phyloP scores from a whole-genome alignment of 2,888 invertebrate species.

The Crossocerus cetratus region DNA sequence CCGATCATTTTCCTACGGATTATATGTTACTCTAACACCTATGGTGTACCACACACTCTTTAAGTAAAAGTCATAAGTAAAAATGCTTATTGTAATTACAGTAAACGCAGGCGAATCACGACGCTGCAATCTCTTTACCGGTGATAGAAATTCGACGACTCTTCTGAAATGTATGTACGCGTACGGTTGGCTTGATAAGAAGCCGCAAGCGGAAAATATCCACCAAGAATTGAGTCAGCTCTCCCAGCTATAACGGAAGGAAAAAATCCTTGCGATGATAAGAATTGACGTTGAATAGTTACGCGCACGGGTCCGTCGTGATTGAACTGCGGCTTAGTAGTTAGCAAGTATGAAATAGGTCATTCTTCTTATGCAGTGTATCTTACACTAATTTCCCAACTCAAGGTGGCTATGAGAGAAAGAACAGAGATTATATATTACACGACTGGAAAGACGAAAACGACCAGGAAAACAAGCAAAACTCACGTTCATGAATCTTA shows the following conservation, averaged over 20 bases:
- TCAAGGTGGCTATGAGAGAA: slow-evolving; percentile 64
- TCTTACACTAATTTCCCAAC: slow-evolving; percentile 65
- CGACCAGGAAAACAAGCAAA: slow-evolving; percentile 31
- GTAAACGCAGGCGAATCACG: slow-evolving; percentile 68
- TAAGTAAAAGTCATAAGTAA: slow-evolving; percentile 73
- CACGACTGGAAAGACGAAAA: slow-evolving; percentile 10
- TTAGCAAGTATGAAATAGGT: slow-evolving; percentile 69
- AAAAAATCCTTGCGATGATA: neutral
- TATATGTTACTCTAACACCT: slow-evolving; percentile 65
- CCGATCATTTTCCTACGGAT: slow-evolving; percentile 70
- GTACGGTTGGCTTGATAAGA: too few species aligned
- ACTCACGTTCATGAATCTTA: neutral
- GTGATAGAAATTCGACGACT: too few species aligned
- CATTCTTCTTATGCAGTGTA: slow-evolving; percentile 58
- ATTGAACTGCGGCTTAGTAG: slow-evolving; percentile 60
- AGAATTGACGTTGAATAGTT: neutral
- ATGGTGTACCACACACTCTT: slow-evolving; percentile 57
- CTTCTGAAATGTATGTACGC: too few species aligned
- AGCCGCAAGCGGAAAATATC: too few species aligned
- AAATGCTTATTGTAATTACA: slow-evolving; percentile 71
- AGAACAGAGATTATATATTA: slow-evolving; percentile 31
- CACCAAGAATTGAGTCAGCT: too few species aligned
- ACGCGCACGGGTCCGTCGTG: slow-evolving; percentile 50
- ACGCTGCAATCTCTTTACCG: slow-evolving; percentile 40
- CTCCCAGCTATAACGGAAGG: too few species aligned